These are phyloP conservation scores for Mylabris sibirica DNA, from an alignment of 2,888 invertebrate genomes.

Conservation along the genomic window DNA sequence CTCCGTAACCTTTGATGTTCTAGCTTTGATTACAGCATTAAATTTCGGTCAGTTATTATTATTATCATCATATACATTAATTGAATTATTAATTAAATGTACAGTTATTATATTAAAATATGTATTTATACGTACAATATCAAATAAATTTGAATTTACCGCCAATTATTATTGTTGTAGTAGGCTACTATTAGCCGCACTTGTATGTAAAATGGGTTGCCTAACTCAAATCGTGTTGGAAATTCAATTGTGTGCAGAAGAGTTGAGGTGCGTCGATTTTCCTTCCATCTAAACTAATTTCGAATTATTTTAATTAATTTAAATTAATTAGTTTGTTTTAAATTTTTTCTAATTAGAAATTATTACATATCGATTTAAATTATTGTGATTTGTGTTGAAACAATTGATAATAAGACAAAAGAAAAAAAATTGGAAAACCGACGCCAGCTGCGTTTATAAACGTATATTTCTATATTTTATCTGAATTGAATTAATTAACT, in stretches of 20 bases:
- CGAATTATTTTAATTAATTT: neutral
- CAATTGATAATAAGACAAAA: neutral
- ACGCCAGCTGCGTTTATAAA: constrained; percentile 1
- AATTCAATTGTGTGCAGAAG: neutral
- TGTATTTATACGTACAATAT: no score
- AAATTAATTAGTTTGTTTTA: neutral
- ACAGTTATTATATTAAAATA: no score
- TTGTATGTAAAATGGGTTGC: neutral
- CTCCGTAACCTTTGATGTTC: constrained; percentile 31
- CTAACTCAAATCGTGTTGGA: neutral
- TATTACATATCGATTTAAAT: neutral
- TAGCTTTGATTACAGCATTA: neutral
- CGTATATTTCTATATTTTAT: neutral
- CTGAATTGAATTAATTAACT: neutral
- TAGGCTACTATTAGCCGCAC: neutral
- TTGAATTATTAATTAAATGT: neutral
- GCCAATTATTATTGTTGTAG: neutral
- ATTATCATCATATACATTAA: neutral
- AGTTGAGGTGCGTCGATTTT: neutral
- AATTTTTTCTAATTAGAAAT: neutral
- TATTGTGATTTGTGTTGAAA: neutral
- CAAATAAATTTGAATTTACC: neutral
- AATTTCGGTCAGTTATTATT: neutral
- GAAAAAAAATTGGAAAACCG: neutral
- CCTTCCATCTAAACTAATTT: neutral